Evolutionary conservation across 1,140 invertebrate genomes (phyloP), one percentile per base, ranked within the genome.

Genomic region (Dermatophagoides farinae): DNA sequence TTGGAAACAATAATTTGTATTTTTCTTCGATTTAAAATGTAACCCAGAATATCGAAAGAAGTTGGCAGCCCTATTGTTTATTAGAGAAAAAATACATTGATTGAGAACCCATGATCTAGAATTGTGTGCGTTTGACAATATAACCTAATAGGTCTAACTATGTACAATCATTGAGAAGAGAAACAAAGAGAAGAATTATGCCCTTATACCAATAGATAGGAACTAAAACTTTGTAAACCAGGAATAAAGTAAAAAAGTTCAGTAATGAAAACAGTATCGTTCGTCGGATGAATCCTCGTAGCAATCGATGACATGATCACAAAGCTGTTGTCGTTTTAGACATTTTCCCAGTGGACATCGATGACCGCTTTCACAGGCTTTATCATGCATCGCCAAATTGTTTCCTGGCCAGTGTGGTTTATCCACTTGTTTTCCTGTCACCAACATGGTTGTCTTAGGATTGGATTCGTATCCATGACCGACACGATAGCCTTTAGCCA

Each of bases 311-410:
- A 80, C 82, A 11, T 82, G 82, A 67, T 86, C 84, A 68, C 83
- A 86, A 0, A 84, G 69, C 63, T 79, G 76, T 1, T 79, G 80
- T 59, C 77, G 75, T 0, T 80, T 80, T 6, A 85, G 67, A 67
- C 84, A 86, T 68, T 85, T 80, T 0, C 83, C 84, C 0, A 85
- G 71, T 0, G 80, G 81, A 71, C 84, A 85, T 39, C 83, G 71
- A 68, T 82, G 80, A 0, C 83, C 64, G 11, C 1, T 18, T 20
- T 60, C 41, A n/a, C n/a, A 14, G 1, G 41, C 39, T 18, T 39
- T 12, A 20, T 22, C 20, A 12, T 46, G 44, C 23, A 10, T 31
- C 1, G 23, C 44, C 47, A n/a, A 40, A 52, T 63, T 25, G 4
- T 64, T 23, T 2, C 1, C 1, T 22, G 20, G 16, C 16, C 20